Evolutionary conservation across 2,113 vertebrate species (phyloP).

Genomic region (Fulica atra): DNA sequence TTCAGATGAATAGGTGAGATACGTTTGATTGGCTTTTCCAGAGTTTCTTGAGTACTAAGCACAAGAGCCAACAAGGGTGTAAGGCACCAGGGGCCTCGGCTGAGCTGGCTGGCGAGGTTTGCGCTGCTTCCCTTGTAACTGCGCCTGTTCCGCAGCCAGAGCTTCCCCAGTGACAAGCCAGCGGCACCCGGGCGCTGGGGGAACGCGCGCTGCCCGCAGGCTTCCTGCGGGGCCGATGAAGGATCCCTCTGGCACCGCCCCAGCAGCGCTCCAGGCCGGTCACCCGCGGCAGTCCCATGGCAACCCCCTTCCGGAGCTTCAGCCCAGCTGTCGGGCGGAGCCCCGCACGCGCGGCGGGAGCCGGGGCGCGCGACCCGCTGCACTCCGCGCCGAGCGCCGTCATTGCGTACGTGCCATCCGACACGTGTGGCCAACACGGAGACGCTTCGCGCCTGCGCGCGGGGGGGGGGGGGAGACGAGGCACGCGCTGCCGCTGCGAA

Average conservation of each 20-base stretch:
- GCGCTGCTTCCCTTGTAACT: neutral
- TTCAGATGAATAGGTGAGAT: neutral
- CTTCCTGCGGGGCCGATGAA: neutral
- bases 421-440: no score
- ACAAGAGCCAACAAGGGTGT: neutral
- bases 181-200: neutral
- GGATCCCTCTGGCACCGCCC: neutral
- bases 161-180: neutral
- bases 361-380: no score
- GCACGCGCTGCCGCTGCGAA: neutral
- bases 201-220: fast-evolving
- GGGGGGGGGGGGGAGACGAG: neutral
- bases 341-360: no score
- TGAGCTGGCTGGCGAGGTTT: neutral
- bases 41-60: neutral
- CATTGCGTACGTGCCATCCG: no score
- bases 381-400: no score
- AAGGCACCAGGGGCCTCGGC: fast-evolving
- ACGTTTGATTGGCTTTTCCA: neutral
- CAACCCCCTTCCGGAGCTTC: neutral
- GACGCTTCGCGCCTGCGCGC: no score
- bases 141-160: neutral
- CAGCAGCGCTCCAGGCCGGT: neutral
- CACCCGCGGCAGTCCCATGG: no score
- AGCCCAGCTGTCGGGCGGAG: no score